Evolutionary conservation across 2,888 invertebrate genomes (phyloP).

Genomic region (Eupithecia exiguata): DNA sequence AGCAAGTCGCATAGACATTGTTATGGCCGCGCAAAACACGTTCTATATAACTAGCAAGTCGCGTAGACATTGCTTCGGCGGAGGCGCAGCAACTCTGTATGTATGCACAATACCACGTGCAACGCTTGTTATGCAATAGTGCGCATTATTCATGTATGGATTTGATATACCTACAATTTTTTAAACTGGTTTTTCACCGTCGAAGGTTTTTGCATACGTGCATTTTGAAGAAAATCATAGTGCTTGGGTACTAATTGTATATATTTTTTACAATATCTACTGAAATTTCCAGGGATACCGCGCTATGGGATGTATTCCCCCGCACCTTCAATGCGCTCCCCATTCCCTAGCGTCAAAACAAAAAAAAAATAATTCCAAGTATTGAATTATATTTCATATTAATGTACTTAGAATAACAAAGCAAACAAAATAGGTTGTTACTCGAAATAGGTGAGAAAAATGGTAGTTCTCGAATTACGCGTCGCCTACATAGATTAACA

Average conservation of each 20-base stretch:
- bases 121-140: neutral
- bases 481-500: neutral
- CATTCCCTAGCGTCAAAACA: neutral
- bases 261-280: neutral
- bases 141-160: neutral
- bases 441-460: neutral
- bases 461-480: neutral
- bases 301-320: neutral
- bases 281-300: neutral
- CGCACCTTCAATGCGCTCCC: neutral
- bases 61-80: neutral
- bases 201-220: neutral
- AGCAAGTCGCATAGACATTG: neutral
- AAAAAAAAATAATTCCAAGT: neutral
- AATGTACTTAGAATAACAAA: neutral
- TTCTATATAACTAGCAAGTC: constrained; percentile 13
- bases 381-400: neutral
- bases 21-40: neutral
- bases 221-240: neutral
- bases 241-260: neutral
- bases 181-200: neutral
- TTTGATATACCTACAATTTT: neutral
- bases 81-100: neutral
- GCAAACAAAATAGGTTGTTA: neutral
- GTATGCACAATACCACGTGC: neutral